These are phyloP conservation scores for Poecile montanus DNA, from an alignment of 2,797 vertebrate species.

Conservation along the genomic window DNA sequence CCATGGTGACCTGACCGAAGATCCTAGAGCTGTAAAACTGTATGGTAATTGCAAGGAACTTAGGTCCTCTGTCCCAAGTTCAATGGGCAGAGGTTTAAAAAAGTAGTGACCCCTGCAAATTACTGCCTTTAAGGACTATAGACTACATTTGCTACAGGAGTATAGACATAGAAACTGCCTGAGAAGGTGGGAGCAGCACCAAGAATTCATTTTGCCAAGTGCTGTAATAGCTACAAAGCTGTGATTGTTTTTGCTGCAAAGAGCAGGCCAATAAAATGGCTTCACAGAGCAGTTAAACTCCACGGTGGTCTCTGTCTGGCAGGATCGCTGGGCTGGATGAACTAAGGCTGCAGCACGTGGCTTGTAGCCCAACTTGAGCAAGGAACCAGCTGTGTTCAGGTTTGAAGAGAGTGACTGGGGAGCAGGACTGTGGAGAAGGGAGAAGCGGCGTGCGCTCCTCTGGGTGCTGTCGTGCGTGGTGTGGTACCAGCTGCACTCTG, in stretches of 20 bases:
- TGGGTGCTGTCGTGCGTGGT: fast-evolving
- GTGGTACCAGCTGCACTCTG: fast-evolving
- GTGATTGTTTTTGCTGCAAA: background rate
- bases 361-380: fast-evolving
- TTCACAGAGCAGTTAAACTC: background rate
- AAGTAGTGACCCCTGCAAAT: background rate
- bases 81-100: background rate
- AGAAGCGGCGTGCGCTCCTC: fast-evolving
- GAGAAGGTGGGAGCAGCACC: background rate
- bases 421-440: fast-evolving
- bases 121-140: background rate
- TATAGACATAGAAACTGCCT: fast-evolving
- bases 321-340: background rate
- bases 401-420: background rate
- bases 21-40: background rate
- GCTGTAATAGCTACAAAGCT: background rate
- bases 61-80: background rate
- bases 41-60: background rate
- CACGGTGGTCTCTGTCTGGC: background rate
- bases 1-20: background rate
- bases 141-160: too few relatives aligned
- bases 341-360: fast-evolving
- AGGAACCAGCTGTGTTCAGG: fast-evolving
- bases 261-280: fast-evolving
- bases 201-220: background rate